Percentiles rank a stretch among this genome's conserved stretches.
Evolutionary conservation across 2,888 invertebrate species (phyloP).

Genomic region (Ormyrus labotus): DNA sequence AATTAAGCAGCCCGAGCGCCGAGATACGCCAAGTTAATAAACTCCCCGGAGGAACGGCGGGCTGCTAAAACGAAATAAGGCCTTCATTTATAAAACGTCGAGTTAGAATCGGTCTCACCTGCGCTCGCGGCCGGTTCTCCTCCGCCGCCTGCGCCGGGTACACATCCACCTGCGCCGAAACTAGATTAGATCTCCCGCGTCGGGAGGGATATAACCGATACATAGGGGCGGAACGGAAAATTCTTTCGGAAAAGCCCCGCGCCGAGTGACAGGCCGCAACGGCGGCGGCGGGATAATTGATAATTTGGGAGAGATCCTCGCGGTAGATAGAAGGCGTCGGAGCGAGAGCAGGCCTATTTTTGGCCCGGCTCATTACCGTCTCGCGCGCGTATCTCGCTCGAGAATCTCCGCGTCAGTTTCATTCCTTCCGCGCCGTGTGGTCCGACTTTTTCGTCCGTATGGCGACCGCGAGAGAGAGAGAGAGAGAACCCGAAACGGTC

Average conservation of each 20-base stretch:
- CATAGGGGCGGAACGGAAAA: background rate
- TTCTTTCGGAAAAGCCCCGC: background rate
- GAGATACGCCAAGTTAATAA: slow-evolving; percentile 19
- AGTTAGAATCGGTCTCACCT: slow-evolving; percentile 15
- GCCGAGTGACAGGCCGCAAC: slow-evolving; percentile 21
- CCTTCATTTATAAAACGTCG: slow-evolving; percentile 37
- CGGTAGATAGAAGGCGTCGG: slow-evolving; percentile 6
- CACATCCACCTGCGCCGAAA: slow-evolving; percentile 36
- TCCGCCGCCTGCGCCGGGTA: background rate
- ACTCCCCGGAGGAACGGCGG: background rate
- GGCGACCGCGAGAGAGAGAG: background rate
- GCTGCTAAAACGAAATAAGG: background rate
- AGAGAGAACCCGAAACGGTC: no score
- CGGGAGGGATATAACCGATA: background rate
- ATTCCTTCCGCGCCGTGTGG: background rate
- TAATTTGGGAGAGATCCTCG: slow-evolving; percentile 23
- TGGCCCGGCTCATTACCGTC: slow-evolving; percentile 12
- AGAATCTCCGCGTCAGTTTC: slow-evolving; percentile 23
- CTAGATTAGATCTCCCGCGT: slow-evolving; percentile 41
- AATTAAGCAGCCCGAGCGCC: no score
- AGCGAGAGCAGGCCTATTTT: background rate
- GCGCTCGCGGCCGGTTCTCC: no score
- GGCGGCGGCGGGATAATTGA: slow-evolving; percentile 37
- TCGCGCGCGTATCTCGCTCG: background rate
- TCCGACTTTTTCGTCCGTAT: background rate